Conservation (phyloP, 2,797 vertebrate species). For the Pempheris klunzingeri region DNA sequence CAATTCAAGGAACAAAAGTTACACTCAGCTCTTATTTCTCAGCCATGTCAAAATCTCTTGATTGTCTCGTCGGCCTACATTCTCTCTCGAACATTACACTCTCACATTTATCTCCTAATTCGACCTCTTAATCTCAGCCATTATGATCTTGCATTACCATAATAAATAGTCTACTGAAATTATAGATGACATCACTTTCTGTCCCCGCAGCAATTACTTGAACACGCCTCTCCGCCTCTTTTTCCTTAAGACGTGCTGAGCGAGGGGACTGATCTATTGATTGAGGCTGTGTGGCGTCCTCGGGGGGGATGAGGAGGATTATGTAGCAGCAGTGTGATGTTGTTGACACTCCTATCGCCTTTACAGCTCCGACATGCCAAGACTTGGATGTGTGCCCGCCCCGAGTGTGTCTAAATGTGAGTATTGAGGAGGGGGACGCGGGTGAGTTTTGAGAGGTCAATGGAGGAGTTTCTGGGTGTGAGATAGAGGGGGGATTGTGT, state of each 20-base stretch:
- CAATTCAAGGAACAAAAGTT: slow-evolving; percentile 61
- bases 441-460: slow-evolving; percentile 45
- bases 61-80: slow-evolving; percentile 64
- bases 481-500: slow-evolving; percentile 37
- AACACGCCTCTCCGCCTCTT: slow-evolving; percentile 16
- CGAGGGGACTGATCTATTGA: slow-evolving; percentile 66
- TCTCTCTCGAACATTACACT: slow-evolving; percentile 37
- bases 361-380: slow-evolving; percentile 62
- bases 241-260: slow-evolving; percentile 52
- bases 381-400: slow-evolving; percentile 62
- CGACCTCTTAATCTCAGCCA: slow-evolving; percentile 52
- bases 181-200: slow-evolving; percentile 63
- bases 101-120: slow-evolving; percentile 60
- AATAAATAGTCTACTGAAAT: slow-evolving; percentile 57
- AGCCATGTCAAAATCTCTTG: slow-evolving; percentile 52
- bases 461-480: slow-evolving; percentile 51
- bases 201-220: slow-evolving; percentile 36
- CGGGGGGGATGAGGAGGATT: slow-evolving; percentile 59
- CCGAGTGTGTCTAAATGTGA: slow-evolving; percentile 51
- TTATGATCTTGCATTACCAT: slow-evolving; percentile 48
- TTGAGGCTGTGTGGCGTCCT: slow-evolving; percentile 44
- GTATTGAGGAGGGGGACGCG: slow-evolving; percentile 17
- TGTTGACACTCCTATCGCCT: slow-evolving; percentile 76
- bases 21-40: slow-evolving; percentile 50
- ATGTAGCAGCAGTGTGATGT: slow-evolving; percentile 64